Conservation (phyloP, 1,140 invertebrate species). For the Bursaphelenchus mucronatus region DNA sequence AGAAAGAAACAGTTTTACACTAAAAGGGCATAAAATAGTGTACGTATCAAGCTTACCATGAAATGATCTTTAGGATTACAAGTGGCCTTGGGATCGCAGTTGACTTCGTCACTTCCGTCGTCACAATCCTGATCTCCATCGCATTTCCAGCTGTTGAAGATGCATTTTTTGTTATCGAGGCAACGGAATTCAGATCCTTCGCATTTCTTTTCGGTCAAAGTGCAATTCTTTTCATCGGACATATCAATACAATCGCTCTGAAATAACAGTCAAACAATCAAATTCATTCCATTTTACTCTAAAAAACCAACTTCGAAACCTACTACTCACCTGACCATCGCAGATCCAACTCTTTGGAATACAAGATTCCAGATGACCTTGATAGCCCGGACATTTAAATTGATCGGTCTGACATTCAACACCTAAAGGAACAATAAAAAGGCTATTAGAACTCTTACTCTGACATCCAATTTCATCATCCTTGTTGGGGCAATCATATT, state of each 20-base stretch:
- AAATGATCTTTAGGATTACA: slow-evolving; percentile 33
- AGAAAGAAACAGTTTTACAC: slow-evolving; percentile 72
- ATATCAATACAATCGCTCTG: slow-evolving; percentile 61
- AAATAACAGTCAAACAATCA: slow-evolving; percentile 63
- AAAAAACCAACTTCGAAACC: slow-evolving; percentile 34
- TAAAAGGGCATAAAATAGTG: slow-evolving; percentile 4
- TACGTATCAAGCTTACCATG: slow-evolving; percentile 15
- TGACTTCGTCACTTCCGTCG: slow-evolving; percentile 76
- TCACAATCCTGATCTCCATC: slow-evolving; percentile 68
- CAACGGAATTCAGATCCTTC: slow-evolving; percentile 24
- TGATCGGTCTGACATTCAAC: slow-evolving; percentile 20
- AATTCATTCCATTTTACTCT: neutral
- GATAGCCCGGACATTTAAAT: slow-evolving; percentile 22
- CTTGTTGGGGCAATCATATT: slow-evolving; percentile 71
- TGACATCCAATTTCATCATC: slow-evolving; percentile 61
- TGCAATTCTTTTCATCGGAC: slow-evolving; percentile 51
- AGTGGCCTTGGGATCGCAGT: slow-evolving; percentile 27
- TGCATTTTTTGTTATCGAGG: slow-evolving; percentile 33
- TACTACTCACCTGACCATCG: slow-evolving; percentile 1
- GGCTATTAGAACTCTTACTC: slow-evolving; percentile 8
- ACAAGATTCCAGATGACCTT: slow-evolving; percentile 27
- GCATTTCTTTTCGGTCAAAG: slow-evolving; percentile 30
- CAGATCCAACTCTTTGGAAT: slow-evolving; percentile 18
- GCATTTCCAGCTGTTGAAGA: slow-evolving; percentile 68
- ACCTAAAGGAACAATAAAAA: slow-evolving; percentile 4